Conservation (phyloP, 2,888 invertebrate species). For the Tetragonisca angustula region DNA sequence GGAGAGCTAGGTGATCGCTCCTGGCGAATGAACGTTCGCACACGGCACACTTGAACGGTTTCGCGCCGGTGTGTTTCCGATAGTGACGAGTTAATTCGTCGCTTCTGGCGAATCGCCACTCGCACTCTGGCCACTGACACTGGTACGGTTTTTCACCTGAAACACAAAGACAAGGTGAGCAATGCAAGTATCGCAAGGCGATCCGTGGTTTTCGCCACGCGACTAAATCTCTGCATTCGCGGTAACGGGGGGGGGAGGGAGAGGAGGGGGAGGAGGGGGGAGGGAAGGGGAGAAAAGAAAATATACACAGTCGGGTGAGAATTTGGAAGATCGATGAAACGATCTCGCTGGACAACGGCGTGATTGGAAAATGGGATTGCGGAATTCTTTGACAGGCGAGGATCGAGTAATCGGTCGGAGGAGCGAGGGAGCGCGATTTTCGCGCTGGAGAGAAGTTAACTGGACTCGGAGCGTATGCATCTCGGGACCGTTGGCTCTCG, state of each 20-base stretch:
- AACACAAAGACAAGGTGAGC: conserved; percentile 64
- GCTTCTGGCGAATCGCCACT: conserved; percentile 98
- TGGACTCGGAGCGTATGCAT: conserved; percentile 48
- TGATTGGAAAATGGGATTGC: not conserved
- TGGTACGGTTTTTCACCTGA: conserved; percentile 98
- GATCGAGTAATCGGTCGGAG: not conserved
- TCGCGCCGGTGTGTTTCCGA: conserved; percentile 98
- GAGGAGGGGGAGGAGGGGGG: too few relatives aligned
- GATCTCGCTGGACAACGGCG: too few relatives aligned
- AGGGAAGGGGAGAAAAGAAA: too few relatives aligned
- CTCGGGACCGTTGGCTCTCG: conserved; percentile 33
- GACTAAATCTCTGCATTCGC: too few relatives aligned
- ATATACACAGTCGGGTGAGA: too few relatives aligned
- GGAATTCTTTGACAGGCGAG: not conserved
- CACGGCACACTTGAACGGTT: conserved; percentile 97
- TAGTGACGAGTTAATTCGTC: conserved; percentile 98
- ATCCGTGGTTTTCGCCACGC: conserved; percentile 17
- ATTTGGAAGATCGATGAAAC: not conserved
- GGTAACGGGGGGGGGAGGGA: too few relatives aligned
- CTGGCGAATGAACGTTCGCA: conserved; percentile 98
- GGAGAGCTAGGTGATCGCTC: conserved; percentile 97
- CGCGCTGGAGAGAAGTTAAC: conserved; percentile 41
- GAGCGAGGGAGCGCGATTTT: conserved; percentile 5
- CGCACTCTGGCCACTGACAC: conserved; percentile 99
- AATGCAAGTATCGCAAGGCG: not conserved